phyloP scores from a whole-genome alignment of 2,888 invertebrate species.

The Drosophila colorata region DNA sequence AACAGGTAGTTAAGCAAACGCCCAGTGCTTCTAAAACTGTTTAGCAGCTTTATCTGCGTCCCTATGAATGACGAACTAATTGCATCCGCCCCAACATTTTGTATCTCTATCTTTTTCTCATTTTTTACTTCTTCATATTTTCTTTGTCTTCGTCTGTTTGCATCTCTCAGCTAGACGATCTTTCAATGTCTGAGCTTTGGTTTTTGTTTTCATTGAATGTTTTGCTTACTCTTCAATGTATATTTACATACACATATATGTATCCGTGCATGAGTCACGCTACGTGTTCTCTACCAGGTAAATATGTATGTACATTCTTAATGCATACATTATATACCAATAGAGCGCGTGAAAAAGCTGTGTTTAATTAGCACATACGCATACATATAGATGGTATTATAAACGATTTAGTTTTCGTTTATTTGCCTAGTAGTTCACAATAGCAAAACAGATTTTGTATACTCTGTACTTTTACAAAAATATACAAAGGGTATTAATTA shows the following conservation, averaged over 20 bases:
- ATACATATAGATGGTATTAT: neutral
- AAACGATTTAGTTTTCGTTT: neutral
- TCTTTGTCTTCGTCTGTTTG: slow-evolving; percentile 18
- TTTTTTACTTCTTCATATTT: neutral
- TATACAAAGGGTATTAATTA: too few relatives aligned
- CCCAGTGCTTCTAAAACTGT: slow-evolving; percentile 40
- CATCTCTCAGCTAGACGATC: slow-evolving; percentile 12
- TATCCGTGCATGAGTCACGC: slow-evolving; percentile 45
- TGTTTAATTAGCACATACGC: slow-evolving; percentile 28
- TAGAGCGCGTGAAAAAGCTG: slow-evolving; percentile 24
- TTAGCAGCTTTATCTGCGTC: slow-evolving; percentile 1
- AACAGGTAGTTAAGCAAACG: slow-evolving; percentile 57
- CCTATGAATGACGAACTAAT: slow-evolving; percentile 36
- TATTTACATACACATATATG: neutral
- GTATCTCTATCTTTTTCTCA: neutral
- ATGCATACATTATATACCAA: neutral
- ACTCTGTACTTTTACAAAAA: too few relatives aligned
- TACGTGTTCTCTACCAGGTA: slow-evolving; percentile 1
- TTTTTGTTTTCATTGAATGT: slow-evolving; percentile 8
- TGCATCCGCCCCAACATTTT: slow-evolving; percentile 29
- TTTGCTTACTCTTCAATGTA: neutral
- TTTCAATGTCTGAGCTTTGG: slow-evolving; percentile 25
- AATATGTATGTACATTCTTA: neutral
- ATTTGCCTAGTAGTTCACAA: neutral
- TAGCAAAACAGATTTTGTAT: neutral